phyloP scores from a whole-genome alignment of 2,113 vertebrate species.

The Ginglymostoma cirratum region DNA sequence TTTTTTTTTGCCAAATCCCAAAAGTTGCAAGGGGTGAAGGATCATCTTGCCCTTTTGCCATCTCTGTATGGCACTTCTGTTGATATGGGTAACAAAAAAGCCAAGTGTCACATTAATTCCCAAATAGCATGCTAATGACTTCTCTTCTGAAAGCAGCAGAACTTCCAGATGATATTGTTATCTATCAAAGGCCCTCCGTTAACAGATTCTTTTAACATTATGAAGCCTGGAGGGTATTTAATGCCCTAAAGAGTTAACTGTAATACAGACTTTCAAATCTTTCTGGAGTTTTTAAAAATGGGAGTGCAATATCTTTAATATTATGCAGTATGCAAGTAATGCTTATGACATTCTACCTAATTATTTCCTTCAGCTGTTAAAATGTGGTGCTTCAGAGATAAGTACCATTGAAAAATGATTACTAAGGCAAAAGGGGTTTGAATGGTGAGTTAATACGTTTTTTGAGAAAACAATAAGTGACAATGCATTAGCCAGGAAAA shows the following conservation, averaged over 20 bases:
- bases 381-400: background rate
- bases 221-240: background rate
- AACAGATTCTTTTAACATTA: background rate
- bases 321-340: background rate
- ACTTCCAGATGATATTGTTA: background rate
- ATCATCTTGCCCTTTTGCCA: background rate
- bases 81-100: background rate
- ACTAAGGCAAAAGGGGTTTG: background rate
- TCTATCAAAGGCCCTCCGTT: constrained; percentile 1
- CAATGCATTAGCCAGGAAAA: background rate
- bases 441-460: background rate
- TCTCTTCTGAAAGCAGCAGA: background rate
- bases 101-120: constrained; percentile 15
- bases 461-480: background rate
- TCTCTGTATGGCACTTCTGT: background rate
- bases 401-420: background rate
- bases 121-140: constrained; percentile 29
- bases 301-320: background rate
- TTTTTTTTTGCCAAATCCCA: constrained; percentile 17
- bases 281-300: background rate
- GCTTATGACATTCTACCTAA: background rate
- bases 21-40: constrained; percentile 14
- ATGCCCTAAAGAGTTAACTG: background rate
- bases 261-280: background rate
- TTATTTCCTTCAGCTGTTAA: background rate